Conservation (phyloP, 2,888 invertebrate species). For the Alcis repandata region DNA sequence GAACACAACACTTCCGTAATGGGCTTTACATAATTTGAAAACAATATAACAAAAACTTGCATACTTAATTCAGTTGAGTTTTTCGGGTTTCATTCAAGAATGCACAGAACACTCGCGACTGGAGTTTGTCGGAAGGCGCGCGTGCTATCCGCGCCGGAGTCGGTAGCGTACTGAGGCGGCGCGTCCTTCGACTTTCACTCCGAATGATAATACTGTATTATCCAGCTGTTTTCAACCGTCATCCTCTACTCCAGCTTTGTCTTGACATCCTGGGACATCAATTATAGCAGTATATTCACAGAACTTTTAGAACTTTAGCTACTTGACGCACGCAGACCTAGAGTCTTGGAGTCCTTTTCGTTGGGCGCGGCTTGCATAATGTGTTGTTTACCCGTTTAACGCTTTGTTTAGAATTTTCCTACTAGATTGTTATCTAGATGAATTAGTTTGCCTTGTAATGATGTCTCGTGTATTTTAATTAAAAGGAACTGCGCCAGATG, state of each 20-base stretch:
- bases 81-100: slow-evolving; percentile 47
- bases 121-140: slow-evolving; percentile 11
- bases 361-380: slow-evolving; percentile 56
- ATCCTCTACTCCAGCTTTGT: slow-evolving; percentile 5
- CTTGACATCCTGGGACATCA: slow-evolving; percentile 32
- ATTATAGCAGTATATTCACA: slow-evolving; percentile 29
- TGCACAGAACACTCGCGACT: slow-evolving; percentile 45
- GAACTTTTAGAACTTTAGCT: slow-evolving; percentile 33
- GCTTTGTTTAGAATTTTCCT: slow-evolving; percentile 60
- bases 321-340: slow-evolving; percentile 25
- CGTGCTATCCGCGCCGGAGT: slow-evolving; percentile 53
- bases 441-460: slow-evolving; percentile 55
- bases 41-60: slow-evolving; percentile 65
- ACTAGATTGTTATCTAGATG: slow-evolving; percentile 55
- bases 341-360: slow-evolving; percentile 23
- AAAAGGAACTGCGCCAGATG: slow-evolving; percentile 38
- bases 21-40: slow-evolving; percentile 56
- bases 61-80: slow-evolving; percentile 76
- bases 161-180: slow-evolving; percentile 65
- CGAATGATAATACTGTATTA: slow-evolving; percentile 66
- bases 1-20: slow-evolving; percentile 55
- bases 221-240: slow-evolving; percentile 47
- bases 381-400: slow-evolving; percentile 48
- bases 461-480: slow-evolving; percentile 39
- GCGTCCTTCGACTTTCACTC: slow-evolving; percentile 83